Evolutionary conservation across 2,113 vertebrate species (phyloP), one percentile per base, ranked within the genome.

Genomic region (Oryctolagus cuniculus): DNA sequence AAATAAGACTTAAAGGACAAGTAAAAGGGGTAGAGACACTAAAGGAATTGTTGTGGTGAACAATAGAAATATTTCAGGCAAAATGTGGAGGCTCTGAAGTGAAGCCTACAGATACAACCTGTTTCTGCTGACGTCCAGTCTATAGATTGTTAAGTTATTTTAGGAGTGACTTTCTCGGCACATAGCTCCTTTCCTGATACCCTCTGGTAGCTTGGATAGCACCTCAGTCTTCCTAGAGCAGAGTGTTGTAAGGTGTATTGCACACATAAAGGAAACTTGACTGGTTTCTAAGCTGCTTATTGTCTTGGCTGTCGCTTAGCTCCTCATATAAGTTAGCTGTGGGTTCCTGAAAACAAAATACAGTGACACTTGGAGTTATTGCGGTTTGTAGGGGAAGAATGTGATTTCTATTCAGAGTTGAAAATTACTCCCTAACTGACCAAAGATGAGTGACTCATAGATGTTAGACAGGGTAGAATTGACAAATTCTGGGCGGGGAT

Each of bases 331-430:
- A 49, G 34, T 38, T 16, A 85, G 51, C 34, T 55, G 15, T 67
- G 31, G n/a, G 34, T 51, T 89, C 53, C 44, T 53, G 31, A 44
- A 25, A 78, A 11, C 36, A 77, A 49, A 92, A 34, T 25, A 53
- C 66, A 96, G 27, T 84, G 36, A 69, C 72, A 36, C n/a, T 63
- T 17, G 4, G 11, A 77, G 36, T 67, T 78, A 92, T 16, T 44
- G 44, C 44, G 31, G 10, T 4, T 85, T 81, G 16, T 49, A 49
- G 8, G 4, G 1, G 24, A 4, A 22, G 22, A 29, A 0, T 73
- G 10, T 51, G 58, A 78, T 89, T 96, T 36, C 69, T 88, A 31
- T 15, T 91, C 51, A 49, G 22, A 85, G 63, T 89, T 80, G 85
- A 87, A 10, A n/a, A 63, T 53, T 69, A 55, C 5, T 22, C 55